Base-by-base conservation (phyloP, 2,888 invertebrate genomes). In the Bedellia somnulentella region DNA sequence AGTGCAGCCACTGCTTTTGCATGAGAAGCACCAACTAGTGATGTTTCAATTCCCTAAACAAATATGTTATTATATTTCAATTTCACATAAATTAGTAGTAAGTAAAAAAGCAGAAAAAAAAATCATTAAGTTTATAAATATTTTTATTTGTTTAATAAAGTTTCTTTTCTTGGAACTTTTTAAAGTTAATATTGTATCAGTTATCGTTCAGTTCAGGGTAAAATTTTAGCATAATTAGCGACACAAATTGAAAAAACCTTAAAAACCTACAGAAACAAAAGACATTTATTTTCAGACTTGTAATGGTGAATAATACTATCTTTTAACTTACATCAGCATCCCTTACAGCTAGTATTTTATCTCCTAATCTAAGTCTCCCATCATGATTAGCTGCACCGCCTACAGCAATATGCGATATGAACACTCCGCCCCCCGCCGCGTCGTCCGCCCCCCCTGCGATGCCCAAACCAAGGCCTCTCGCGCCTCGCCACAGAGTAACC, bases 371-470 rank as follows among this genome's bases (percentile, higher is more conserved):
- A 39, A 78, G 53, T 54, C 71, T 62, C 36, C 75, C 70, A 28
- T 73, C 73, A 34, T 68, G 61, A 34, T 71, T 70, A 2, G 76
- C 76, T 1, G 77, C 76, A 1, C 77, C 77, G 15, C 75, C 76
- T 9, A 60, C 62, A 5, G 76, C 71, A 34, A 77, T 73, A 43
- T 77, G 76, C 16, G 76, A 76, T 32, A 77, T 63, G 36, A 76
- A 77, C 30, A 77, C 64, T 22, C 75, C 73, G 8, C 59, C 71
- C 0, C 71, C 73, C 10, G 70, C 66, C 9, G 62, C 71, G 26
- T 76, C 73, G 36, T 77, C 77, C 22, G 71, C 61, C 29, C 77
- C 77, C 3, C 77, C 77, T 1, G 77, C 76, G 32, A 77, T 68
- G 1, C 76, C 76, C 2, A 77, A 49, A 0, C 77, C 77, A 2